These are phyloP conservation scores for Pteronotus mesoamericanus DNA, from an alignment of 2,797 vertebrate species.

Conservation along the genomic window DNA sequence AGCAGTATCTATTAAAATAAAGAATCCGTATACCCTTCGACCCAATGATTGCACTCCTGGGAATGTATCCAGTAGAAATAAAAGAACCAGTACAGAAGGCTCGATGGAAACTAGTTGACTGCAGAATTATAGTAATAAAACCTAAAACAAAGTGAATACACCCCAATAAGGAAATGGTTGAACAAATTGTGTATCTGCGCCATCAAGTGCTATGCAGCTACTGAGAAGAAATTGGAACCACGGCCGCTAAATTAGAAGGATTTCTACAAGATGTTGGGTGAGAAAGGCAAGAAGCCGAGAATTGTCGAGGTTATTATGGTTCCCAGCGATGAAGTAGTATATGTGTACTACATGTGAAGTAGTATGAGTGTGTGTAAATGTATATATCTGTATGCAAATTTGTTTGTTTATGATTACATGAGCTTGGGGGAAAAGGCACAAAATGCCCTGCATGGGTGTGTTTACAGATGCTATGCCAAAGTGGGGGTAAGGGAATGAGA, in stretches of 20 bases:
- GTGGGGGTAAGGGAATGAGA: background rate
- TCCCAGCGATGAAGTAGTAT: background rate
- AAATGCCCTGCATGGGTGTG: background rate
- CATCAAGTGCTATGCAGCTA: background rate
- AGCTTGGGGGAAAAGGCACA: background rate
- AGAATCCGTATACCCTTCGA: background rate
- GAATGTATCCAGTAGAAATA: background rate
- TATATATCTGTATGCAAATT: background rate
- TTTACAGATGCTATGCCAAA: background rate
- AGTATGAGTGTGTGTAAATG: background rate
- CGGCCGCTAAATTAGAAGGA: background rate
- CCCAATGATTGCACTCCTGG: background rate
- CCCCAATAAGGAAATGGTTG: background rate
- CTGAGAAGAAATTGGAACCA: background rate
- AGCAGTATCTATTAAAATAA: slow-evolving; percentile 28
- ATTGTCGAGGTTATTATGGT: background rate
- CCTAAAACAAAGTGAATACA: background rate
- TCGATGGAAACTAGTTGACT: background rate
- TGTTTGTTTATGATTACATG: background rate
- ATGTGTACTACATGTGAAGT: background rate
- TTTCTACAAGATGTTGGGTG: background rate
- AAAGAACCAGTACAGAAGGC: background rate
- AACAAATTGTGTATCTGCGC: background rate
- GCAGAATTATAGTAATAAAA: background rate
- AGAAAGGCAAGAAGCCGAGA: background rate